Conservation (phyloP, 2,113 vertebrate species). For the Sorex araneus region DNA sequence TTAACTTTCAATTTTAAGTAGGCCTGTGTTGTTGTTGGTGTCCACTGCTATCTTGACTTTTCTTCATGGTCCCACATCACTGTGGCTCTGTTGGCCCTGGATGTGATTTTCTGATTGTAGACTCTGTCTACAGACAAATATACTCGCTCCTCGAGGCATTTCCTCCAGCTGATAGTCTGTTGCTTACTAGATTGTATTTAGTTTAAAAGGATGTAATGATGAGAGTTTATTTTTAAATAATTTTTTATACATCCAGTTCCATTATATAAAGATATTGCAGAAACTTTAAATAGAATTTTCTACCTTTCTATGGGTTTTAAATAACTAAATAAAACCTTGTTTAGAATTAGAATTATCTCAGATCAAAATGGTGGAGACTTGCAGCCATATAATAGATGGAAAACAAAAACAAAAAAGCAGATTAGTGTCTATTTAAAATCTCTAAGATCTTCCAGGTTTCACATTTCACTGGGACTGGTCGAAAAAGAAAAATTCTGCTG, state of each 20-base stretch:
- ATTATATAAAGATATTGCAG: neutral
- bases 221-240: neutral
- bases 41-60: neutral
- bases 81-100: neutral
- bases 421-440: neutral
- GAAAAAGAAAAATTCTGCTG: no score
- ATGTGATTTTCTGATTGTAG: neutral
- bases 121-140: neutral
- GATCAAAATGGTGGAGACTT: neutral
- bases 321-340: neutral
- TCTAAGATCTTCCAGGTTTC: neutral
- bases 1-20: neutral
- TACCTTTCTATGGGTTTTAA: neutral
- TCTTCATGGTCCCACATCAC: neutral
- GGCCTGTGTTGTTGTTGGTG: accelerated
- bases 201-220: neutral
- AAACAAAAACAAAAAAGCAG: neutral
- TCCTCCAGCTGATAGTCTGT: neutral
- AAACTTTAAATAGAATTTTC: neutral
- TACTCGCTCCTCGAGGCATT: neutral
- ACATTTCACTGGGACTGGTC: no score
- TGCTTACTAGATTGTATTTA: neutral
- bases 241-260: neutral
- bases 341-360: neutral
- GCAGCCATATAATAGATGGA: no score